Base-by-base conservation (phyloP, 2,888 invertebrate species). In the Muscina levida region DNA sequence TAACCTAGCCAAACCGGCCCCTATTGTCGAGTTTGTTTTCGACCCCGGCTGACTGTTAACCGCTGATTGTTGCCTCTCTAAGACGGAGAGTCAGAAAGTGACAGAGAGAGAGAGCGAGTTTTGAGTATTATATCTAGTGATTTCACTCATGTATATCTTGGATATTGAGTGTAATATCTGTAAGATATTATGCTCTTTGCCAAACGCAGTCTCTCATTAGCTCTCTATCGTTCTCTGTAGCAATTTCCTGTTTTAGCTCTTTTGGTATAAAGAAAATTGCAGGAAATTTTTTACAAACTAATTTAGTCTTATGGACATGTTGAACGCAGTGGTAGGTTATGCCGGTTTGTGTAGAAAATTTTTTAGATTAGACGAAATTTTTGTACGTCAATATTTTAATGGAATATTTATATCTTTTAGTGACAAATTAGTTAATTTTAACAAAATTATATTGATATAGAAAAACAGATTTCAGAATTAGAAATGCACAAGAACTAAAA, bases 1-100 rank as follows among this genome's bases (percentile, higher is more conserved):
- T 73, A 81, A 75, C 74, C 81, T 72, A 81, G 67, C 77, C 77
- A 81, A 81, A 77, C 81, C 81, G 81, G 81, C 72, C 74, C 74
- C 77, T 62, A 81, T 75, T 68, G n/a, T 74, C 31, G 8, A n/a
- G n/a, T n/a, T n/a, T 37, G 67, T 59, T 44, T 66, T 6, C 24
- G 31, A n/a, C 37, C 39, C 59, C 19, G 53, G 53, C 53, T 39
- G 19, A 42, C 19, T 46, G 8, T 39, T 56, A 59, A 67, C 57
- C 46, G 46, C 15, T 48, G 17, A 15, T 42, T 57, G 42, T 31
- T 8, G 31, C 31, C n/a, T n/a, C n/a, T n/a, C n/a, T n/a, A 31
- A 31, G 31, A 31, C 8, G 8, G 17, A 2, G 15, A 19, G n/a
- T 44, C 53, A 65, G 44, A 31, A n/a, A n/a, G 17, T 11, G 57